Conservation (phyloP, 2,797 vertebrate species). For the Rallus crepitans region DNA sequence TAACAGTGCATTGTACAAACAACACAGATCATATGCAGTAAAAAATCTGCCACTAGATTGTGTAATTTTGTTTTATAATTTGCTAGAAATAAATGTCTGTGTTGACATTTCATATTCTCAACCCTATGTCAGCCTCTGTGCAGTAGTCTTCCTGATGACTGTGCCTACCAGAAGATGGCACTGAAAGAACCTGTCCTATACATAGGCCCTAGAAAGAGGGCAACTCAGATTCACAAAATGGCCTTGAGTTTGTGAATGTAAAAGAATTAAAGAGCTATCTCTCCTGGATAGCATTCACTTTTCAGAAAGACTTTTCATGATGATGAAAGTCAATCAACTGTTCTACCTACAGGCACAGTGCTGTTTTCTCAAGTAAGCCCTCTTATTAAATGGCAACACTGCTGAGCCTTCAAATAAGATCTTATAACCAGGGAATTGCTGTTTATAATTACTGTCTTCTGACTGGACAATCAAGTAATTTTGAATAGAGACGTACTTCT, state of each 20-base stretch:
- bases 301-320: not conserved
- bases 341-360: rapidly evolving
- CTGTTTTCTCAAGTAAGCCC: not conserved
- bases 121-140: rapidly evolving
- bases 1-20: not conserved
- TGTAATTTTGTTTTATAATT: not conserved
- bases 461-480: not conserved
- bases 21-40: not conserved
- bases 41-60: not conserved
- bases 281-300: not conserved
- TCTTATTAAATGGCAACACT: not conserved
- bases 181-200: not conserved
- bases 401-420: not conserved
- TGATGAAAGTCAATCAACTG: not conserved
- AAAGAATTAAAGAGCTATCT: not conserved
- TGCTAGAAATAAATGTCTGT: not conserved
- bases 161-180: not conserved
- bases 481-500: not conserved
- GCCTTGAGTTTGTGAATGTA: not conserved
- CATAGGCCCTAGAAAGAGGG: not conserved
- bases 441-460: not conserved
- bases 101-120: not conserved
- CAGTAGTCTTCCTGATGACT: rapidly evolving
- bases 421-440: not conserved
- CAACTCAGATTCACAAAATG: not conserved